Evolutionary conservation across 2,888 invertebrate species (phyloP).

Genomic region (Microplitis manilae): DNA sequence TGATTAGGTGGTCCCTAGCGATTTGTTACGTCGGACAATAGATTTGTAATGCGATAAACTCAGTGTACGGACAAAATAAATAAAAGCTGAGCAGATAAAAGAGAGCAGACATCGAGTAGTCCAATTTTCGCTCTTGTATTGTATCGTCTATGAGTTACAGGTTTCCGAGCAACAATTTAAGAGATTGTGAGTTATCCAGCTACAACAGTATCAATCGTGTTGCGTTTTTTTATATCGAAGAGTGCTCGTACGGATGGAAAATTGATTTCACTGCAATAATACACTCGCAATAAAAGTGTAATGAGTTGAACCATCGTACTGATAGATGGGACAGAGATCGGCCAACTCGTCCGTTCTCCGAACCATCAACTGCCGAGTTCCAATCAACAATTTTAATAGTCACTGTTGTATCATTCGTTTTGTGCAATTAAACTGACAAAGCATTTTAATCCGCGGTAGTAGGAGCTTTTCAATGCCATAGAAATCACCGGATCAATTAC

Average conservation of each 20-base stretch:
- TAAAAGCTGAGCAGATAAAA: background rate
- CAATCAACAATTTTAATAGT: constrained; percentile 39
- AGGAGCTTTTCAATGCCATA: constrained; percentile 47
- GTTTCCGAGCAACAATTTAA: background rate
- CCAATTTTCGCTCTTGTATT: constrained; percentile 4
- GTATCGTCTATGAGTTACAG: background rate
- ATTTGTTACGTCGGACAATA: constrained; percentile 55
- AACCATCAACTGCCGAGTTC: constrained; percentile 19
- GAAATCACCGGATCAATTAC: constrained; percentile 50
- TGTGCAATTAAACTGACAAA: constrained; percentile 43
- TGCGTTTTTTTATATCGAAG: background rate
- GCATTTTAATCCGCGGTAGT: constrained; percentile 36
- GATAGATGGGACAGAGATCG: constrained; percentile 15
- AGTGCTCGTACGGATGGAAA: background rate
- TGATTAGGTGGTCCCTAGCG: constrained; percentile 54
- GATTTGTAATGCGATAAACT: constrained; percentile 51
- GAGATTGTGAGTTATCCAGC: constrained; percentile 14
- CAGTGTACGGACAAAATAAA: constrained; percentile 3
- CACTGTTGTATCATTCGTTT: constrained; percentile 33
- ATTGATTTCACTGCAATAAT: constrained; percentile 35
- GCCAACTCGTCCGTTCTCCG: constrained; percentile 11
- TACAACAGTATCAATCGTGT: background rate
- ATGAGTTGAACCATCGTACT: constrained; percentile 38
- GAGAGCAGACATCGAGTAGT: constrained; percentile 2
- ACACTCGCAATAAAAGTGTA: constrained; percentile 26